phyloP scores from a whole-genome alignment of 2,797 vertebrate genomes.

The Botia kubotai region DNA sequence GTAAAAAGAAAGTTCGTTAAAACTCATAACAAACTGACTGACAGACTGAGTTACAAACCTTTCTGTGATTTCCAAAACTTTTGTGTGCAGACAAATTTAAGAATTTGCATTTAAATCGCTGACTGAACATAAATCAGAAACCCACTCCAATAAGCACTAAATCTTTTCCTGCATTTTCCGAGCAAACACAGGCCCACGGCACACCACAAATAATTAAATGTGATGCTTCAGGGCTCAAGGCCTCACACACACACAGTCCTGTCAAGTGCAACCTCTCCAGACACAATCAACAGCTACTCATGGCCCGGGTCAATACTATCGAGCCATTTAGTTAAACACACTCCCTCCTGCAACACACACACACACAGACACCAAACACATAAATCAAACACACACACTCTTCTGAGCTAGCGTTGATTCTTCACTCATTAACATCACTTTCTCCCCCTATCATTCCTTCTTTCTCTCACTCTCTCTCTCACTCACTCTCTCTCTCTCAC shows the following conservation, averaged over 20 bases:
- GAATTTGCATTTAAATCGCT: conserved; percentile 24
- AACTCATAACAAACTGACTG: background rate
- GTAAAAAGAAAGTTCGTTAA: no score
- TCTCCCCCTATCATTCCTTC: conserved; percentile 53
- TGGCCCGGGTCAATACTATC: conserved; percentile 71
- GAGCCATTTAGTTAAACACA: conserved; percentile 60
- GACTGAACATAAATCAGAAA: conserved; percentile 36
- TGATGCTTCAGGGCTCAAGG: conserved; percentile 37
- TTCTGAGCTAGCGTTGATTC: conserved; percentile 25
- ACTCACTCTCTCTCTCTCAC: no score
- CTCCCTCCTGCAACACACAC: background rate
- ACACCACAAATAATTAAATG: conserved; percentile 35
- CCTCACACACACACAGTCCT: conserved; percentile 50
- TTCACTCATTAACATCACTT: conserved; percentile 35
- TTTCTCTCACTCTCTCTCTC: conserved; percentile 9
- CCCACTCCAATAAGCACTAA: conserved; percentile 8
- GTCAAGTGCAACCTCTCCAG: conserved; percentile 39
- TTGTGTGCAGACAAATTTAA: background rate
- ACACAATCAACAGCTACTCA: conserved; percentile 71
- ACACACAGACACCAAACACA: conserved; percentile 1
- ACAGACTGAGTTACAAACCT: background rate
- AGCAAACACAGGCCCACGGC: conserved; percentile 13
- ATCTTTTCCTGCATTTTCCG: conserved; percentile 20
- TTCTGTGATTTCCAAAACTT: background rate
- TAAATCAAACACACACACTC: conserved; percentile 37